These are phyloP conservation scores for Hycleus phaleratus DNA, from an alignment of 1,140 invertebrate genomes.

Conservation along the genomic window DNA sequence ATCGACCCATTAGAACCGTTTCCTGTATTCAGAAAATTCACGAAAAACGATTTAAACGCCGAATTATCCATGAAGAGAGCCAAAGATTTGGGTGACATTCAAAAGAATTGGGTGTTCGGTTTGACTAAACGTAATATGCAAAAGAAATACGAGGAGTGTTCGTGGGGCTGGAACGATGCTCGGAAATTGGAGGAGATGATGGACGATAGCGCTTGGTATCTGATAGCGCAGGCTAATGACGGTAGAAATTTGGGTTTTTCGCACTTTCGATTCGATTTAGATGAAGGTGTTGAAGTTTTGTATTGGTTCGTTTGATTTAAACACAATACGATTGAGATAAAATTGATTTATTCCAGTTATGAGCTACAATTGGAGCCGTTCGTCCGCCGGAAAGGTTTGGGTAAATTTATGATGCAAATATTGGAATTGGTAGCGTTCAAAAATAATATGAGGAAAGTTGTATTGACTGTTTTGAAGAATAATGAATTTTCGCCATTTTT, in stretches of 20 bases:
- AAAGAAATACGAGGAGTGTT: slow-evolving; percentile 56
- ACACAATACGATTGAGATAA: too few species aligned
- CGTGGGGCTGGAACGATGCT: slow-evolving; percentile 66
- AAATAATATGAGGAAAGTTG: slow-evolving; percentile 67
- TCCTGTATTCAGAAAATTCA: slow-evolving; percentile 39
- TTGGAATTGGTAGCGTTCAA: slow-evolving; percentile 67
- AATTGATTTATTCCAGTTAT: slow-evolving; percentile 52
- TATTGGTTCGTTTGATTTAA: slow-evolving; percentile 58
- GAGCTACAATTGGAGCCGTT: slow-evolving; percentile 69
- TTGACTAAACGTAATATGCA: slow-evolving; percentile 56
- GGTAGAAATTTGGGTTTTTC: slow-evolving; percentile 48
- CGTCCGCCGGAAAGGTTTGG: slow-evolving; percentile 63
- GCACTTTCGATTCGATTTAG: slow-evolving; percentile 74
- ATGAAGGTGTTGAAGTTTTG: slow-evolving; percentile 65
- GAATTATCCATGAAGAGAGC: slow-evolving; percentile 33
- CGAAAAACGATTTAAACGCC: slow-evolving; percentile 38
- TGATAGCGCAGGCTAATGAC: slow-evolving; percentile 50
- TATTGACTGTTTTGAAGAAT: slow-evolving; percentile 73
- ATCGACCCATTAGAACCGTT: slow-evolving; percentile 41
- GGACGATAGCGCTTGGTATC: slow-evolving; percentile 62
- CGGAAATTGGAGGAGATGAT: slow-evolving; percentile 64
- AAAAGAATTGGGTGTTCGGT: slow-evolving; percentile 47
- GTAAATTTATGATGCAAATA: slow-evolving; percentile 70
- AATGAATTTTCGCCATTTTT: slow-evolving; percentile 68
- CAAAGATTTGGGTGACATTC: slow-evolving; percentile 26